Base-by-base conservation (phyloP, 2,888 invertebrate species). In the Andricus curvator region DNA sequence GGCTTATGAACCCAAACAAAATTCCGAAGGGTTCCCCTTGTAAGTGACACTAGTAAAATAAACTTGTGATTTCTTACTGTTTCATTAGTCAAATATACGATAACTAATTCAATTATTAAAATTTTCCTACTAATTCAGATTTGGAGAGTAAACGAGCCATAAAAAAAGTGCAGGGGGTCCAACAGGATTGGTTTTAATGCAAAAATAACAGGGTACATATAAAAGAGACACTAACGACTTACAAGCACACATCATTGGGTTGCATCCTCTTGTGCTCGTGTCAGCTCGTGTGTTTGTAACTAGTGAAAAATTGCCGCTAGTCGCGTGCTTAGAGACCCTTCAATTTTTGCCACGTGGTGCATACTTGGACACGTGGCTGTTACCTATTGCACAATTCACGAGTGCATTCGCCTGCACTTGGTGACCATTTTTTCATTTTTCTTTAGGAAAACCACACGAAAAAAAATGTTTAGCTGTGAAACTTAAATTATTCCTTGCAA, bases 301-400 rank as follows among this genome's bases (percentile, higher is more conserved):
- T 85, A 84, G 82, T 82, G 84, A 84, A 85, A 86, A 86, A 85
- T 78, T 82, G 79, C 83, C 81, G 79, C 82, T 81, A 82, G 84
- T 84, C 85, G 84, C 85, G 86, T 85, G 84, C 74, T 74, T 33
- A 33, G 82, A 85, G 79, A 84, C 88, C 88, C 88, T 89, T 89
- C 88, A 88, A 86, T 89, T 90, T 90, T 88, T 89, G 88, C 90
- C 89, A 87, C 90, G 88, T 88, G 90, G 84, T 88, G 87, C 87
- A 83, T 80, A 84, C 85, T 79, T 48, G 76, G 87, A 77, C 89
- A 89, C 89, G 89, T 89, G 89, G 76, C 81, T 83, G 81, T 15
- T 51, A 33, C 29, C 67, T 78, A 51, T 48, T 48, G 65, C 51
- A 62, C n/a, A 77, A 62, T 77, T 64, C 41, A 41, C 62, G 33